Evolutionary conservation across 1,140 invertebrate genomes (phyloP).

Genomic region (Arion vulgaris): DNA sequence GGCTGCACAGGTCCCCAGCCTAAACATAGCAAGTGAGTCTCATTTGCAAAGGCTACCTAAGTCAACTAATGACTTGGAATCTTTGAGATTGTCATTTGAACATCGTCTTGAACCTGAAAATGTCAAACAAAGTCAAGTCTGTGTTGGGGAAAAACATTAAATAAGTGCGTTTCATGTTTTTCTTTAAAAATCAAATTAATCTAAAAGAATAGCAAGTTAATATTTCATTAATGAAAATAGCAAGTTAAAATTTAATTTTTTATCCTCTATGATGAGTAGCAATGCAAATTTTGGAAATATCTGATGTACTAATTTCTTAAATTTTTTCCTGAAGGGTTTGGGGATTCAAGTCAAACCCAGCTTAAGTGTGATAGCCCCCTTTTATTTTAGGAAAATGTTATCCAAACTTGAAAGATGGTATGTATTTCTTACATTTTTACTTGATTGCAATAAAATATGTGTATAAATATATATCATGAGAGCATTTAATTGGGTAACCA

Average conservation of each 20-base stretch:
- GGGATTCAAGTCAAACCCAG: slow-evolving; percentile 87
- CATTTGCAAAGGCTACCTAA: slow-evolving; percentile 28
- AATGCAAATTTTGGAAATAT: too few relatives aligned
- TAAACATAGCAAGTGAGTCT: too few relatives aligned
- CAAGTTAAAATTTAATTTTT: too few relatives aligned
- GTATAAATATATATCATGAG: too few relatives aligned
- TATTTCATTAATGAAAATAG: not conserved
- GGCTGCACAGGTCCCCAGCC: slow-evolving; percentile 18
- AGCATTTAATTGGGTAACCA: too few relatives aligned
- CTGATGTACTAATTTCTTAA: too few relatives aligned
- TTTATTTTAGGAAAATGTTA: slow-evolving; percentile 87
- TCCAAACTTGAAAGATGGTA: slow-evolving; percentile 78
- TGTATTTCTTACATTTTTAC: too few relatives aligned
- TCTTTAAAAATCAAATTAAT: too few relatives aligned
- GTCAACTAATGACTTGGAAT: slow-evolving; percentile 22
- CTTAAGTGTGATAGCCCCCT: slow-evolving; percentile 90
- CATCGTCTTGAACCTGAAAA: slow-evolving; percentile 76
- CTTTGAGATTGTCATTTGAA: slow-evolving; percentile 35
- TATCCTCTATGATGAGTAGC: too few relatives aligned
- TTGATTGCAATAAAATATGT: too few relatives aligned
- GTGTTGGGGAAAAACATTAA: slow-evolving; percentile 94
- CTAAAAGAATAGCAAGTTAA: not conserved
- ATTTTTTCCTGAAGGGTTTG: slow-evolving; percentile 75
- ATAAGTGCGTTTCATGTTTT: slow-evolving; percentile 78
- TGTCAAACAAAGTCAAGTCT: slow-evolving; percentile 85